Conservation (phyloP, 2,797 vertebrate genomes). For the Distichodus sexfasciatus region DNA sequence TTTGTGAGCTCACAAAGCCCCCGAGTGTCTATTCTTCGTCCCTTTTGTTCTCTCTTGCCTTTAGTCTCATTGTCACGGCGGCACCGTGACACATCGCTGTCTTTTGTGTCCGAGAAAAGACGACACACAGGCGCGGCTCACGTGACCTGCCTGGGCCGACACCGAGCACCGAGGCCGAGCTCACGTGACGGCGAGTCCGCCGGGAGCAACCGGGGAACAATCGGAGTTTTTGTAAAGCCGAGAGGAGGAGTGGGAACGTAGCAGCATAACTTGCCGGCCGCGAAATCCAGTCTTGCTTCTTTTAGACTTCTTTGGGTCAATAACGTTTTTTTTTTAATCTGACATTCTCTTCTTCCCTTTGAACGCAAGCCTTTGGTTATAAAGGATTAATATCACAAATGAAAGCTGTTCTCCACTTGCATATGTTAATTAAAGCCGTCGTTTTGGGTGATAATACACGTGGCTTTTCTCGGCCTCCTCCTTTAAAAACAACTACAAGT, state of each 20-base stretch:
- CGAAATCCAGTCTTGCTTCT: too few relatives aligned
- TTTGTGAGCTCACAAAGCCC: slow-evolving; percentile 22
- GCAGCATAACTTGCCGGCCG: slow-evolving; percentile 34
- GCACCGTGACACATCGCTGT: slow-evolving; percentile 52
- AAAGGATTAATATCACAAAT: too few relatives aligned
- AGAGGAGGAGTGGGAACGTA: slow-evolving; percentile 54
- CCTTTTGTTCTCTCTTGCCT: slow-evolving; percentile 33
- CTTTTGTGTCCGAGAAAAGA: slow-evolving; percentile 41
- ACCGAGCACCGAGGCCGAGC: slow-evolving; percentile 3
- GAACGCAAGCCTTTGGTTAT: too few relatives aligned
- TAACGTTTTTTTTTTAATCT: too few relatives aligned
- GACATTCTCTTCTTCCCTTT: too few relatives aligned
- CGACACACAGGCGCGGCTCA: slow-evolving; percentile 32
- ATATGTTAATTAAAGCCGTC: too few relatives aligned
- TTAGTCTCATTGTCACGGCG: slow-evolving; percentile 42
- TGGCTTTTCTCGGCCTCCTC: too few relatives aligned
- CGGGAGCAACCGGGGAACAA: slow-evolving; percentile 56
- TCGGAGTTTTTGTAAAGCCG: slow-evolving; percentile 51
- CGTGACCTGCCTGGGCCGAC: slow-evolving; percentile 14
- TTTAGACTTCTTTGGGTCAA: too few relatives aligned
- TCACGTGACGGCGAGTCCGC: slow-evolving; percentile 56
- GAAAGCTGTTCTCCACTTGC: too few relatives aligned
- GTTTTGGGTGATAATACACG: too few relatives aligned
- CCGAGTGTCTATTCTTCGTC: not conserved
- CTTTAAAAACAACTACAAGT: too few relatives aligned